Evolutionary conservation across 2,888 invertebrate species (phyloP).

Genomic region (Drosophila percnosoma): DNA sequence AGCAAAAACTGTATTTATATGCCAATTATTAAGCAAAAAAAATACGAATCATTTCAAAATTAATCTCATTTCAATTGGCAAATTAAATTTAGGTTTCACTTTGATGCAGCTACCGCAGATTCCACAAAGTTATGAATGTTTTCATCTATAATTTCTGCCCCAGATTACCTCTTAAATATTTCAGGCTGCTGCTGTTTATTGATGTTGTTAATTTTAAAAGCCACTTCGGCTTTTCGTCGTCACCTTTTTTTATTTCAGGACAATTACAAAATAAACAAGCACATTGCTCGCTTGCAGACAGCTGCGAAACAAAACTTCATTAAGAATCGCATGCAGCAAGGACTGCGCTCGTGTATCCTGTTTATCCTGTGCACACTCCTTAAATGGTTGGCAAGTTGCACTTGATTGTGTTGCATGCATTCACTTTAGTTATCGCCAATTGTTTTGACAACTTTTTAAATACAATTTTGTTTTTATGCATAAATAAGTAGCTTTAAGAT

Average conservation of each 20-base stretch:
- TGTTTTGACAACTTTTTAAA: neutral
- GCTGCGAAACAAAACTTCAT: constrained; percentile 39
- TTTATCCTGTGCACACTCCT: neutral
- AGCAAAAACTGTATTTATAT: constrained; percentile 8
- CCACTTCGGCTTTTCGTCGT: constrained; percentile 43
- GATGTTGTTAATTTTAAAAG: constrained; percentile 69
- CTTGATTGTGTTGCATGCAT: neutral
- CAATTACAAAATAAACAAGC: constrained; percentile 58
- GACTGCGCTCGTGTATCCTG: constrained; percentile 7
- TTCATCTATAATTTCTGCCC: neutral
- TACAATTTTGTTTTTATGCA: neutral
- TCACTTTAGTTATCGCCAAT: neutral
- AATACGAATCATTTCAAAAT: constrained; percentile 1
- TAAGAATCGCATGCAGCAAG: constrained; percentile 34
- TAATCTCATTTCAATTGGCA: neutral
- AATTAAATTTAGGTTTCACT: neutral
- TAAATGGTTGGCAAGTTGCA: neutral
- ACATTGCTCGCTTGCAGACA: constrained; percentile 24
- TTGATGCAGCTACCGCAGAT: neutral
- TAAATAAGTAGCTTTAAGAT: neutral
- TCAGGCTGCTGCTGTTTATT: constrained; percentile 45
- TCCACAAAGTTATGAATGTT: neutral
- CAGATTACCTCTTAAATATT: neutral
- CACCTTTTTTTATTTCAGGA: constrained; percentile 54
- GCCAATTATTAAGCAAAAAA: neutral